These are phyloP conservation scores for Lipophrys pholis DNA, from an alignment of 2,113 vertebrate genomes.

Conservation along the genomic window DNA sequence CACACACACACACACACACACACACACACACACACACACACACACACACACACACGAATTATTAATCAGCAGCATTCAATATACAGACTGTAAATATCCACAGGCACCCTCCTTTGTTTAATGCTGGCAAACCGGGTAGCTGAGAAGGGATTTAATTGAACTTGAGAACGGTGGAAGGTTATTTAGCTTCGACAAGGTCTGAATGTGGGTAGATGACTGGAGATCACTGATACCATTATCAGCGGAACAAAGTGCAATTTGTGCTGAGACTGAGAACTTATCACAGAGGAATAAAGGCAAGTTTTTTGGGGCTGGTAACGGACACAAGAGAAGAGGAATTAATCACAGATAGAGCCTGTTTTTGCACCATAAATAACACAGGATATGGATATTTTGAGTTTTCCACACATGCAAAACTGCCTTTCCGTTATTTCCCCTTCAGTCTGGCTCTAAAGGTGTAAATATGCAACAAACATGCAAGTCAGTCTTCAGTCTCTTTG, in stretches of 20 bases:
- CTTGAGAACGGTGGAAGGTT: constrained; percentile 79
- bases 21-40: constrained; percentile 32
- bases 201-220: constrained; percentile 71
- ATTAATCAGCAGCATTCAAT: constrained; percentile 69
- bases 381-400: neutral
- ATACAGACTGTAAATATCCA: constrained; percentile 73
- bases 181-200: constrained; percentile 69
- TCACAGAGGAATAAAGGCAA: constrained; percentile 2
- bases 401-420: neutral
- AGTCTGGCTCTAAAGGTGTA: constrained; percentile 28
- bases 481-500: constrained; percentile 57
- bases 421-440: constrained; percentile 8
- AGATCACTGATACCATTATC: constrained; percentile 75
- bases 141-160: constrained; percentile 80
- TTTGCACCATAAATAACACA: constrained; percentile 16
- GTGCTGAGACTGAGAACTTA: constrained; percentile 51
- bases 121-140: constrained; percentile 62
- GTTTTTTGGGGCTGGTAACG: neutral
- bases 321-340: neutral
- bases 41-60: constrained; percentile 31
- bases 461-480: constrained; percentile 62
- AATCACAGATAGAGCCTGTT: constrained; percentile 11
- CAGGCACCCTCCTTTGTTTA: constrained; percentile 70
- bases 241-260: constrained; percentile 71
- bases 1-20: constrained; percentile 15